Percentiles rank a stretch among this genome's conserved stretches.
Evolutionary conservation across 2,797 vertebrate genomes (phyloP).

Genomic region (Pempheris klunzingeri): DNA sequence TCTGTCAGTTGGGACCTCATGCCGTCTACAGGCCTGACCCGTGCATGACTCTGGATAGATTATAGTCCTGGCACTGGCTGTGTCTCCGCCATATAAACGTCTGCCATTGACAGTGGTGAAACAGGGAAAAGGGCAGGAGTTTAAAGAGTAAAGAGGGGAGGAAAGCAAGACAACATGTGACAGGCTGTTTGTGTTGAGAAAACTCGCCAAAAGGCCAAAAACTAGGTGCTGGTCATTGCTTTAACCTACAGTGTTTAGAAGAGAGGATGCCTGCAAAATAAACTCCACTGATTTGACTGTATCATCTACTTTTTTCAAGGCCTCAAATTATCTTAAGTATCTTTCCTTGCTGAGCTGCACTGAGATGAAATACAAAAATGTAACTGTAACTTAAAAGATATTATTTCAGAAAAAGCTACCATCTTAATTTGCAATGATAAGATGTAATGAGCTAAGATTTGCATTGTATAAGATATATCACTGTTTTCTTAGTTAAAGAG

Average conservation of each 20-base stretch:
- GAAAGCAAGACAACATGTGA: conserved; percentile 5
- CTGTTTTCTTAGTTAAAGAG: too few relatives aligned
- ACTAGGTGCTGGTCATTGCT: background rate
- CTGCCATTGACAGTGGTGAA: conserved; percentile 35
- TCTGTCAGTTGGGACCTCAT: conserved; percentile 28
- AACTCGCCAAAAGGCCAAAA: too few relatives aligned
- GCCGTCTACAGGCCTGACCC: conserved; percentile 34
- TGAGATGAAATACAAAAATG: background rate
- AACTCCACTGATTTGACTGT: background rate
- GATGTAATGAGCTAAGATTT: background rate
- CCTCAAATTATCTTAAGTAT: background rate
- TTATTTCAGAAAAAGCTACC: too few relatives aligned
- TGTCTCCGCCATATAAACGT: conserved; percentile 26
- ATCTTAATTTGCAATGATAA: background rate
- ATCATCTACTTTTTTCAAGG: background rate
- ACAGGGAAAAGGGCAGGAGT: background rate
- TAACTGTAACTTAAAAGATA: background rate
- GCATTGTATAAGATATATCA: background rate
- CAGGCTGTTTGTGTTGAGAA: conserved; percentile 8
- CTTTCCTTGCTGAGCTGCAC: background rate
- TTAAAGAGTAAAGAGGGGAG: conserved; percentile 5
- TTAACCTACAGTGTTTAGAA: too few relatives aligned
- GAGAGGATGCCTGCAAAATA: background rate
- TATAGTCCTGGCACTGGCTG: conserved; percentile 31
- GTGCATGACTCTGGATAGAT: conserved; percentile 37